Percentiles rank a stretch among this genome's conserved stretches.
These are phyloP conservation scores for Anarhynchus alexandrinus DNA, from an alignment of 2,113 vertebrate genomes.

Conservation along the genomic window DNA sequence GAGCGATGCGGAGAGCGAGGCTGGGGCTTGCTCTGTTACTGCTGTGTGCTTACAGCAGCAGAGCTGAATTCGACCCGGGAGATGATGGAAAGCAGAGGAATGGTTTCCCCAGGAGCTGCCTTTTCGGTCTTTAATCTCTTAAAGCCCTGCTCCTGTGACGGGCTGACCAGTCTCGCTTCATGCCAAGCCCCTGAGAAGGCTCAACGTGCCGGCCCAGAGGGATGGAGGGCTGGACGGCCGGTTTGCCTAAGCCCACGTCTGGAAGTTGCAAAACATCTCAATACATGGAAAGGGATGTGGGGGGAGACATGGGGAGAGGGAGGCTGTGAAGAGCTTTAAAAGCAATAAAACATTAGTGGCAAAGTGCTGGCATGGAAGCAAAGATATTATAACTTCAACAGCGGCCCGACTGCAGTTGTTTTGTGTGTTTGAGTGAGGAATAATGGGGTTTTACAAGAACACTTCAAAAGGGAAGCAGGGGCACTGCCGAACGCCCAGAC, in stretches of 20 bases:
- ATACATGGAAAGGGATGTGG: too few relatives aligned
- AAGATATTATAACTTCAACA: neutral
- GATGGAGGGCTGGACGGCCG: too few relatives aligned
- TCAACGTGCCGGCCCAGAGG: rapidly evolving
- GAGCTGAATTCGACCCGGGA: neutral
- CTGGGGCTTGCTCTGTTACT: neutral
- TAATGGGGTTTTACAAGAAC: neutral
- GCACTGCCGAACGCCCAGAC: neutral
- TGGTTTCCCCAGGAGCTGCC: neutral
- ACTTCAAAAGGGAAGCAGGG: neutral
- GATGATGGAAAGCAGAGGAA: neutral
- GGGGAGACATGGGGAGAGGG: neutral
- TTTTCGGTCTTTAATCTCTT: neutral
- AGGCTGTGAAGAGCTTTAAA: neutral
- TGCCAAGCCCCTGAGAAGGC: neutral
- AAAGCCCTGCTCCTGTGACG: neutral
- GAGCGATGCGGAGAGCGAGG: neutral
- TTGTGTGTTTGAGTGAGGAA: neutral
- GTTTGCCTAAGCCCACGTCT: neutral
- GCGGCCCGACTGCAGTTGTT: neutral
- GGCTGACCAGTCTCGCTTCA: neutral
- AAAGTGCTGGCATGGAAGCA: neutral
- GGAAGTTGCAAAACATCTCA: neutral
- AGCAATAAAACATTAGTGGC: neutral
- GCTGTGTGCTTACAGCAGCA: neutral